Conservation (phyloP, 2,797 vertebrate species). For the Heteromormyrus szaboi region DNA sequence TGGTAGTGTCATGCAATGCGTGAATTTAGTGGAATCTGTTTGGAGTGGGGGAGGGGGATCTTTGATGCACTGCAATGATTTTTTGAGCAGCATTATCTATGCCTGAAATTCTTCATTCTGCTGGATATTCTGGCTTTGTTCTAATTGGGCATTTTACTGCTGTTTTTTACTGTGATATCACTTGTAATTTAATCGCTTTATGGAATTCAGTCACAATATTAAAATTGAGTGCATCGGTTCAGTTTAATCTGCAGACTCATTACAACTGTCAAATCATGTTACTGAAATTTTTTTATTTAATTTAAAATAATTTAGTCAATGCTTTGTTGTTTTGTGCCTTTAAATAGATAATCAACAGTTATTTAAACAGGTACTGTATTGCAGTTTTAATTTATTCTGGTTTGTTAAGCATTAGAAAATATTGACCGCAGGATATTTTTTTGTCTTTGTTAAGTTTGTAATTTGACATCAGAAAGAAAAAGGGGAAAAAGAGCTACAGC, state of each 20-base stretch:
- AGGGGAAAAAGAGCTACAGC: not conserved
- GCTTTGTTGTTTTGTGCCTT: not conserved
- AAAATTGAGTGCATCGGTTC: not conserved
- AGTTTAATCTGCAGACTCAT: not conserved
- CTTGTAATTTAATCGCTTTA: not conserved
- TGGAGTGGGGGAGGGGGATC: not conserved
- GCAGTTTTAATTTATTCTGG: not conserved
- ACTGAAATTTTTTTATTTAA: not conserved
- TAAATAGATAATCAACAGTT: not conserved
- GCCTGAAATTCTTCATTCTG: not conserved
- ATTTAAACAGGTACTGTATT: not conserved
- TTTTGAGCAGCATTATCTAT: not conserved
- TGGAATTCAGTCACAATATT: not conserved
- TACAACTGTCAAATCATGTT: not conserved
- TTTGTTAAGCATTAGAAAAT: not conserved
- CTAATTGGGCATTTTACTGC: not conserved
- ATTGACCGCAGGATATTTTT: not conserved
- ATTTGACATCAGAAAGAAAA: too few relatives aligned
- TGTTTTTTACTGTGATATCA: not conserved
- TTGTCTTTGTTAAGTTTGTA: too few relatives aligned
- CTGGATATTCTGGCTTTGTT: not conserved
- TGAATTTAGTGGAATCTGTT: not conserved
- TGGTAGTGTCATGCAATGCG: not conserved
- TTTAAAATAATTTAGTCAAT: not conserved
- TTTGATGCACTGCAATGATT: not conserved